Evolutionary conservation across 2,888 invertebrate species (phyloP), one percentile per base, ranked within the genome.

Genomic region (Meiosimyza decipiens): DNA sequence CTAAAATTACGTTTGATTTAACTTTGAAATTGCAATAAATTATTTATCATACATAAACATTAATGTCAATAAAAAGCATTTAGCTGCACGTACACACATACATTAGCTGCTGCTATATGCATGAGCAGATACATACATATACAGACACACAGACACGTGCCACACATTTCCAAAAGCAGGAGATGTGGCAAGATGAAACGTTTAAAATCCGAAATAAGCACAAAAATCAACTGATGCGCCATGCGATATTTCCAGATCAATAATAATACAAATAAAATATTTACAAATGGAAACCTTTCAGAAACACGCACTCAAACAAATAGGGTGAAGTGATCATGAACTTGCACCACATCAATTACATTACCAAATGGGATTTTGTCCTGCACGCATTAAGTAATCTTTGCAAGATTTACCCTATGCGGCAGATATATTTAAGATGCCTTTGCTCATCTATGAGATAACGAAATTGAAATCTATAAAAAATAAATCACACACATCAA

Each of bases 221-320:
- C 28, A 22, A 18, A 28, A 22, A 18, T 22, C 15, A 28, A 18
- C 11, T 6, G 22, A 57, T 18, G 5, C 13, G 22, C 55, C 18
- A 11, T 18, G 16, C 57, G 28, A 13, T 22, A 22, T 16, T 57
- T 57, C 18, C 12, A 18, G 22, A 22, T 57, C 22, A 22, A 18
- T 22, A 57, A 9, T 40, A 40, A 57, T 22, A 57, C 12, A 28
- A 22, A 62, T 47, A 63, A 63, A 63, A 63, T 63, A 49, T 49
- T 63, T 63, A 18, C 18, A 40, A 63, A 47, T 63, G 40, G n/a
- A 15, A 62, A 62, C n/a, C 62, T 16, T 40, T 33, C 60, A 18
- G 15, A 28, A 13, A 40, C 60, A 60, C 62, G 12, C 63, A 7
- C 47, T n/a, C 60, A 28, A 5, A 15, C 13, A 40, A 7, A 63